A percentile compares a stretch with the other conserved stretches of the same genome.
Conservation (phyloP, 2,888 invertebrate species). For the Agonopterix alstromeriana region DNA sequence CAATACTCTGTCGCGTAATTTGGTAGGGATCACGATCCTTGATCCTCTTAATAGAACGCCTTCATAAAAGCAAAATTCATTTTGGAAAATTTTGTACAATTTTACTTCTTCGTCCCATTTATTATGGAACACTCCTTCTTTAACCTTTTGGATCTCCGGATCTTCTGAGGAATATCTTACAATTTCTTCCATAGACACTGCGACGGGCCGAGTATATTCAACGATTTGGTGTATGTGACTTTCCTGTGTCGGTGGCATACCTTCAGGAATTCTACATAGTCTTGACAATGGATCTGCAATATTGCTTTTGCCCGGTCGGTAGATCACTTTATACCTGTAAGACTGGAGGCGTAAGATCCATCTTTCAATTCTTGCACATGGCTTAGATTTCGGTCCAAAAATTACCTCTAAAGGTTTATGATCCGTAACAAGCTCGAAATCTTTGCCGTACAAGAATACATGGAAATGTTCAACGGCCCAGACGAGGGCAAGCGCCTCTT, state of each 20-base stretch:
- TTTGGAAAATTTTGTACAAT: background rate
- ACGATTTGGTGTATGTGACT: too few relatives aligned
- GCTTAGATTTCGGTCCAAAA: background rate
- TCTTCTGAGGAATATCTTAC: background rate
- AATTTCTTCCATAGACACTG: background rate
- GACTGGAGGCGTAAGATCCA: too few relatives aligned
- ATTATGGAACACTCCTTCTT: background rate
- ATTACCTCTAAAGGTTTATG: slow-evolving; percentile 2
- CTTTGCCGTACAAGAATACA: slow-evolving; percentile 6
- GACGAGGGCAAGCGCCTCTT: too few relatives aligned
- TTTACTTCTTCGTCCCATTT: background rate
- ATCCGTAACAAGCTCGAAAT: slow-evolving; percentile 11
- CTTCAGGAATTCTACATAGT: too few relatives aligned
- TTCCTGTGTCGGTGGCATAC: too few relatives aligned
- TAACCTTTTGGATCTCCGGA: background rate
- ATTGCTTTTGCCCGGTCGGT: too few relatives aligned
- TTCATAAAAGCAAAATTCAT: slow-evolving; percentile 2
- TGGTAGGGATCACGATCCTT: background rate
- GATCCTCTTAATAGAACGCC: background rate
- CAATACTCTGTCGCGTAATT: background rate
- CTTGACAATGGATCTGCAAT: too few relatives aligned
- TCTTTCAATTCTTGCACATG: too few relatives aligned
- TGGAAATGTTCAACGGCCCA: slow-evolving; percentile 9
- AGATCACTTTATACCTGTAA: too few relatives aligned
- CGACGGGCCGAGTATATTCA: too few relatives aligned